Evolutionary conservation across 2,888 invertebrate species (phyloP), one percentile per base, ranked within the genome.

Genomic region (Slavum lentiscoides): DNA sequence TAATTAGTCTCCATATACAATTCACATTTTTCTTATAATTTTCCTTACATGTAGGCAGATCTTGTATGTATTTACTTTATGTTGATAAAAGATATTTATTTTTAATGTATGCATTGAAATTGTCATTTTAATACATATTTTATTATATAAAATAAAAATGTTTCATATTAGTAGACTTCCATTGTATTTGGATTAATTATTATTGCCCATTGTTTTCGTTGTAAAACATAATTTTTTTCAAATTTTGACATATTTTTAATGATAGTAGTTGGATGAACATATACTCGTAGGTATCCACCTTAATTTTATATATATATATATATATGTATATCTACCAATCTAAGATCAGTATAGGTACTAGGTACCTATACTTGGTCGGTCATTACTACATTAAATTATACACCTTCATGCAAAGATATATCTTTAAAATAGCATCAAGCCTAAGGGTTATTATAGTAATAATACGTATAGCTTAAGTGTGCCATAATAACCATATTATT

Each of bases 311-410:
- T 49, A 67, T 21, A 23, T 68, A 19, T 23, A 17, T 68, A 30
- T 19, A 17, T 53, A 39, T 15, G 30, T 30, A 30, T 4, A 30
- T 30, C 30, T 4, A 49, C 49, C 9, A 23, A 68, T 68, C 68
- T 53, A 30, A 19, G 23, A 68, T 68, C 53, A 30, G 49, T 53
- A 30, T 30, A 19, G 49, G 23, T 68, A 49, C 43, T 4, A 30
- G 30, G 30, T 30, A 30, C 7, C n/a, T 68, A 68, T 68, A 49
- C 67, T 68, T 30, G 53, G 68, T 68, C 53, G 53, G 68, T 68
- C 53, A 68, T 68, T 68, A 68, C 23, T 30, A 53, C 23, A 68
- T 68, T 68, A 68, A 49, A 68, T 68, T 53, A 68, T 68, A 68
- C 30, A 53, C 68, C 68, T 68, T 68, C 53, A 30, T 68, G 23